Conservation (phyloP, 2,888 invertebrate species). For the Tinea semifulvella region DNA sequence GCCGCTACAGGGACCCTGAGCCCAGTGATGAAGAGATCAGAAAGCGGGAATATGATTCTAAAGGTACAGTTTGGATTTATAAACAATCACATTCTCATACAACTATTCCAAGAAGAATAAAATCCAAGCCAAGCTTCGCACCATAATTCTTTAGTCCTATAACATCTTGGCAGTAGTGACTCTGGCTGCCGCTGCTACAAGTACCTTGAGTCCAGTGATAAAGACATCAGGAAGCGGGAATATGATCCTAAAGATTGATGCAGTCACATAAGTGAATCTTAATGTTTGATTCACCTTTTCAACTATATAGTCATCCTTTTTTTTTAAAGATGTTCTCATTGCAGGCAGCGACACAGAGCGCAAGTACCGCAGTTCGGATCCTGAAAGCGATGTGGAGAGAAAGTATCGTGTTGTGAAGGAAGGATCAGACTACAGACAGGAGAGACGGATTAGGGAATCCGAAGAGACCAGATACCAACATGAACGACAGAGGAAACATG, state of each 20-base stretch:
- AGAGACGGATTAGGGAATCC: conserved; percentile 7
- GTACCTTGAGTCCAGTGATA: too few species aligned
- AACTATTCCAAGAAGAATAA: too few species aligned
- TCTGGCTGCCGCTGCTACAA: too few species aligned
- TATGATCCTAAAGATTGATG: too few species aligned
- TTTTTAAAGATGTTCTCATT: neutral
- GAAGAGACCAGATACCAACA: neutral
- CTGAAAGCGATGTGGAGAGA: conserved; percentile 36
- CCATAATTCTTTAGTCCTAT: too few species aligned
- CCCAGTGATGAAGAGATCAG: conserved; percentile 49
- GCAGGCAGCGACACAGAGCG: conserved; percentile 13
- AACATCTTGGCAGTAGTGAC: too few species aligned
- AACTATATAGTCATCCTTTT: too few species aligned
- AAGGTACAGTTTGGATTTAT: too few species aligned
- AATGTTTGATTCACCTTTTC: neutral
- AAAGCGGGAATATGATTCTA: conserved; percentile 42
- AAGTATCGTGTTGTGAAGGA: conserved; percentile 20
- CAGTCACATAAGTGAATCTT: too few species aligned
- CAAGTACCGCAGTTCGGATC: conserved; percentile 27
- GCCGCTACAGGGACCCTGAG: conserved; percentile 56
- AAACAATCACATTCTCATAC: too few species aligned
- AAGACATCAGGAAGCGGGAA: too few species aligned
- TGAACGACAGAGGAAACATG: neutral
- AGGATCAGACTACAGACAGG: conserved; percentile 4
- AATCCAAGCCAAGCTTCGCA: too few species aligned